Evolutionary conservation across 2,797 vertebrate genomes (phyloP).

Genomic region (Chloroceryle inda): DNA sequence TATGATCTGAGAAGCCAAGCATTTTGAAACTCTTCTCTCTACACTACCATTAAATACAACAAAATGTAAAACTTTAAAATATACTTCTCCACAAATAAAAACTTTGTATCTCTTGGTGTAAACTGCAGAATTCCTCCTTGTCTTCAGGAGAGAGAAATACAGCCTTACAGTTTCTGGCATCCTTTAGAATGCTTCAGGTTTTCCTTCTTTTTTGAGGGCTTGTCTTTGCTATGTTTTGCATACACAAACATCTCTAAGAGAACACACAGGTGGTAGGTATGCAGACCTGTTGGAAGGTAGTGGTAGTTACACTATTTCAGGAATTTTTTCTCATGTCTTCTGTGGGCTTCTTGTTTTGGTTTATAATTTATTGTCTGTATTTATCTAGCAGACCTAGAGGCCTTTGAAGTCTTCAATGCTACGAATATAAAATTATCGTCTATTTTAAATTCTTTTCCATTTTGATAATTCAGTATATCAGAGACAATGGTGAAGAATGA

Average conservation of each 20-base stretch:
- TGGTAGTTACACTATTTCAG: neutral
- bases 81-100: neutral
- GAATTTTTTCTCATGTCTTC: neutral
- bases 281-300: neutral
- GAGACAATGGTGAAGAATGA: neutral
- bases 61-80: neutral
- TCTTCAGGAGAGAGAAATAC: neutral
- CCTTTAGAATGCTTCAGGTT: neutral
- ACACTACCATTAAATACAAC: neutral
- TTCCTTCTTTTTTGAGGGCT: neutral
- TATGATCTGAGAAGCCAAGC: neutral
- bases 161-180: neutral
- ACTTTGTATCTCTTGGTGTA: neutral
- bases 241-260: neutral
- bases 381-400: neutral
- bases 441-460: neutral
- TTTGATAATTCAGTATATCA: neutral
- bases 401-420: neutral
- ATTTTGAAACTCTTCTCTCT: neutral
- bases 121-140: neutral
- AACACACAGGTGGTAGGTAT: fast-evolving
- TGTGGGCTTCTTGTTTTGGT: neutral
- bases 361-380: neutral
- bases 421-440: neutral
- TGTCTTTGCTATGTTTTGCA: neutral